Evolutionary conservation across 2,888 invertebrate genomes (phyloP).

Genomic region (Dascillus cervinus): DNA sequence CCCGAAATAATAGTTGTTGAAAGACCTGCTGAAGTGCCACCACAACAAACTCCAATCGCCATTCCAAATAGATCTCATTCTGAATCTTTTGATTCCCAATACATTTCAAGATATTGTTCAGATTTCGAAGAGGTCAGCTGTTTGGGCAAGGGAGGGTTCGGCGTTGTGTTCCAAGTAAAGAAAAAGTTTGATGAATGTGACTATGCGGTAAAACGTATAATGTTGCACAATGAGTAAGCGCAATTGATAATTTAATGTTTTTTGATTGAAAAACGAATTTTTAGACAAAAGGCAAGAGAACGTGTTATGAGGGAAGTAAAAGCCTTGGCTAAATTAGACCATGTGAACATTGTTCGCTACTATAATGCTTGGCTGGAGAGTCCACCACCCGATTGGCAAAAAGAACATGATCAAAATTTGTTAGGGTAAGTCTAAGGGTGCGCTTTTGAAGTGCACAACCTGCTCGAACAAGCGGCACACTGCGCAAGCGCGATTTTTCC

Average conservation of each 20-base stretch:
- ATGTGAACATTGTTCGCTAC: constrained; percentile 92
- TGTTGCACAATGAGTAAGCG: constrained; percentile 65
- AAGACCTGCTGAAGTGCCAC: no score
- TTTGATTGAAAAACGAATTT: no score
- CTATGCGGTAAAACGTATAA: constrained; percentile 93
- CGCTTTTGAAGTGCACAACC: no score
- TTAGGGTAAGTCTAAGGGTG: constrained; percentile 21
- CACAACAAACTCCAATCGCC: no score
- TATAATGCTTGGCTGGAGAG: constrained; percentile 93
- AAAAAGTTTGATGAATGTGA: constrained; percentile 90
- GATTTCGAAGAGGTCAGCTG: constrained; percentile 80
- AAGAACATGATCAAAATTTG: constrained; percentile 63
- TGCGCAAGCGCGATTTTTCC: no score
- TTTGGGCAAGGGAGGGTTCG: constrained; percentile 89
- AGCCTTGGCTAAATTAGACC: constrained; percentile 89
- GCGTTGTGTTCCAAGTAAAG: constrained; percentile 90
- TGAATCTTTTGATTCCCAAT: constrained; percentile 34
- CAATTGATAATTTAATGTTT: constrained; percentile 1
- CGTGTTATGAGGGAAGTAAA: constrained; percentile 91
- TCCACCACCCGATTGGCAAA: constrained; percentile 85
- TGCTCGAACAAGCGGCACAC: no score
- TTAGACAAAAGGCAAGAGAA: constrained; percentile 70
- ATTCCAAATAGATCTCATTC: constrained; percentile 18
- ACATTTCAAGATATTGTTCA: constrained; percentile 62
- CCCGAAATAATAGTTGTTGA: no score